Base-by-base conservation (phyloP, 2,888 invertebrate genomes). In the Phalangium opilio region DNA sequence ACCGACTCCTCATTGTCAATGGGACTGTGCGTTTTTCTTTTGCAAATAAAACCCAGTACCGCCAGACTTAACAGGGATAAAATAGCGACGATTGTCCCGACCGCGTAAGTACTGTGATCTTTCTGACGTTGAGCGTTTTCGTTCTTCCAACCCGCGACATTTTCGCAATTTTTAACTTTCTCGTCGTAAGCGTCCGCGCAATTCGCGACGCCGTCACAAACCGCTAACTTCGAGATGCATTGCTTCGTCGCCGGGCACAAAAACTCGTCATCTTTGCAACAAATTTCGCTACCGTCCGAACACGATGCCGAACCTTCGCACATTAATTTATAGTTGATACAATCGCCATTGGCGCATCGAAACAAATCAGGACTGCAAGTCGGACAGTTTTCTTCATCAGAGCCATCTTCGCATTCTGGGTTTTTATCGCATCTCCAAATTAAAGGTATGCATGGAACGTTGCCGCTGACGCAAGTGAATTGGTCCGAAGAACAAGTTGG, bases 401-500 rank as follows among this genome's bases (percentile, higher is more conserved):
- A 81, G 44, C 80, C 81, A 66, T 85, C 84, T 2, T 76, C 73
- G 64, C 87, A 89, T 65, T 89, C 87, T 45, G 73, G 72, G 60
- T 81, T 81, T 0, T 83, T 81, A 65, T 89, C 87, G 62, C 83
- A 83, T 21, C 75, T 70, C 81, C 81, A 82, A 0, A 73, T 70
- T 11, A 45, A 32, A 1, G 55, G 53, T 44, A 57, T 51, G 27
- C 56, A 57, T 4, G 27, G 27, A 7, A 46, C 53, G 18, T 48
- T 54, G 20, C 56, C 57, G 12, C 43, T 53, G 8, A 55, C 72
- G 59, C 83, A 83, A 0, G 78, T 78, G 61, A 83, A 83, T 62
- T 79, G 77, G 56, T 78, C 77, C 1, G 73, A 71, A 0, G 77
- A 77, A 64, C 85, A 86, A 40, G 76, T 75, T 0, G 78, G 76